Percentiles rank a stretch among this genome's conserved stretches.
These are phyloP conservation scores for Cotesia congregata DNA, from an alignment of 2,888 invertebrate genomes.

Conservation along the genomic window DNA sequence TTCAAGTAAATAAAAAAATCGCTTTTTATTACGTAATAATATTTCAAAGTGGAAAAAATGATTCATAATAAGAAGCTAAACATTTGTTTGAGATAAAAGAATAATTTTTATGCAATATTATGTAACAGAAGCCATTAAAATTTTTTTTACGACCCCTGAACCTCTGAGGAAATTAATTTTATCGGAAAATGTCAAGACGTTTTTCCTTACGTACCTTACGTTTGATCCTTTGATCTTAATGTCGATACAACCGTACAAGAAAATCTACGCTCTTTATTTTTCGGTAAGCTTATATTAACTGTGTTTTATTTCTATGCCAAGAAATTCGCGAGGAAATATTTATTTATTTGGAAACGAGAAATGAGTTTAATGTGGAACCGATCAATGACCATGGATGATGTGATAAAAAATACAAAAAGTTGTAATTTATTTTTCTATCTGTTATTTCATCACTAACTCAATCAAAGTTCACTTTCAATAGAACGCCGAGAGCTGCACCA, in stretches of 20 bases:
- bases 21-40: too few species aligned
- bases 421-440: background rate
- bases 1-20: too few species aligned
- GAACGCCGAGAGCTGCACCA: background rate
- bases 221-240: background rate
- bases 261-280: background rate
- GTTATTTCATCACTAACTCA: background rate
- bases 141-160: background rate
- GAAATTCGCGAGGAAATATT: background rate
- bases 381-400: background rate
- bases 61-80: too few species aligned
- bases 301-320: too few species aligned
- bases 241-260: background rate
- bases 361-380: background rate
- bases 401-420: background rate
- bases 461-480: background rate
- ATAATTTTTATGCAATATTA: background rate
- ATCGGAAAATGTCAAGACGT: conserved; percentile 21
- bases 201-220: background rate
- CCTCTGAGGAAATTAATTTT: conserved; percentile 28
- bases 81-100: background rate
- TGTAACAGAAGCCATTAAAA: background rate
- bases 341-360: background rate
- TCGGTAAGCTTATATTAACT: background rate
- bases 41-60: background rate